Conservation (phyloP, 2,113 vertebrate genomes). For the Proterorhinus semilunaris region DNA sequence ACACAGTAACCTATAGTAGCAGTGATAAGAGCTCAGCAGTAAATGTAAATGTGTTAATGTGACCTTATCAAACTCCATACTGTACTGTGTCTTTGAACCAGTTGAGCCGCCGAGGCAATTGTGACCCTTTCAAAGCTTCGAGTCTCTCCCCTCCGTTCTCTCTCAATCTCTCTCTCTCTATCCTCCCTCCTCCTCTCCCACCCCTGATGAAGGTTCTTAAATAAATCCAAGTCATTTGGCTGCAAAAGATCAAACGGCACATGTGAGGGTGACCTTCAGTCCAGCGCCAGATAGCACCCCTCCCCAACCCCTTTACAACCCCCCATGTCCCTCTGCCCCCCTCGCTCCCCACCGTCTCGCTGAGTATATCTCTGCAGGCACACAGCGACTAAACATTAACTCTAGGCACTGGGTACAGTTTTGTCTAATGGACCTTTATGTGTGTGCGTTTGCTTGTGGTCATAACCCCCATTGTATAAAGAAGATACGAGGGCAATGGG, state of each 20-base stretch:
- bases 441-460: conserved; percentile 28
- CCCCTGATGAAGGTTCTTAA: conserved; percentile 11
- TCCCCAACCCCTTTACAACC: background rate
- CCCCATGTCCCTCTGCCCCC: background rate
- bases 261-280: conserved; percentile 70
- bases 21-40: background rate
- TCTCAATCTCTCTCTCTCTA: background rate
- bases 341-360: conserved; percentile 24
- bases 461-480: conserved; percentile 24
- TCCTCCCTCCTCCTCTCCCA: background rate
- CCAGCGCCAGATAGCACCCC: conserved; percentile 28
- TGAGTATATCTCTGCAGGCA: conserved; percentile 59
- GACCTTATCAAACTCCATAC: conserved; percentile 7
- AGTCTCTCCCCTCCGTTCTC: background rate
- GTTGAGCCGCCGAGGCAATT: conserved; percentile 20
- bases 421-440: conserved; percentile 58
- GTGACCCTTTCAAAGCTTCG: conserved; percentile 14
- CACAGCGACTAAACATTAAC: conserved; percentile 76
- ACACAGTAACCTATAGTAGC: background rate
- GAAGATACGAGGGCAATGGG: background rate
- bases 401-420: conserved; percentile 52
- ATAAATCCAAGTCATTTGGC: conserved; percentile 54
- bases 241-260: conserved; percentile 66
- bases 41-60: conserved; percentile 9
- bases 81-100: conserved; percentile 9